phyloP scores from a whole-genome alignment of 2,797 vertebrate species.

The Propithecus perrieri region DNA sequence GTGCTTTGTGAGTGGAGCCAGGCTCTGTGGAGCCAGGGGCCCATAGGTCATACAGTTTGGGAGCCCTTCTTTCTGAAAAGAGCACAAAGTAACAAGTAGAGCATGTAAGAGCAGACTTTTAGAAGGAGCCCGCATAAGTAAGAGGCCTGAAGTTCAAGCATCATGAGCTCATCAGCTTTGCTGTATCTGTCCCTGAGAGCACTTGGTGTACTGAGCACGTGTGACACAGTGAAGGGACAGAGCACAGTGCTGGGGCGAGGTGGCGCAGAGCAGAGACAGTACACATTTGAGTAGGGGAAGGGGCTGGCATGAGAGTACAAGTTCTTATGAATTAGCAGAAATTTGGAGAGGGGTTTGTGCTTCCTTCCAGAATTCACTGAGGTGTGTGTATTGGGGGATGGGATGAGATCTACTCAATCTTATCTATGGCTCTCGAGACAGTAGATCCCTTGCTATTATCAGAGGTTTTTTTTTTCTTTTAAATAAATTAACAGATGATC shows the following conservation, averaged over 20 bases:
- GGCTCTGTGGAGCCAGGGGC: background rate
- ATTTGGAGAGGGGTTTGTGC: background rate
- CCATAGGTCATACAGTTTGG: too few species aligned
- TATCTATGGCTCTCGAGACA: background rate
- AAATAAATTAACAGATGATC: background rate
- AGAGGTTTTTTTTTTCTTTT: background rate
- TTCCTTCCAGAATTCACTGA: background rate
- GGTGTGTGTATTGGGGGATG: rapidly evolving
- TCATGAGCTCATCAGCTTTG: background rate
- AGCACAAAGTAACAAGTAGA: background rate
- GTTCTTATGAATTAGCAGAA: background rate
- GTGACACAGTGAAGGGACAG: background rate
- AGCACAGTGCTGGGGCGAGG: background rate
- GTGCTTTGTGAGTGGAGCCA: background rate
- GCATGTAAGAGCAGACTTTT: background rate
- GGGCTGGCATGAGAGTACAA: background rate
- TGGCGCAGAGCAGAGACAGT: background rate
- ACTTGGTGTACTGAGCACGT: background rate
- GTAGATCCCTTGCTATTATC: background rate
- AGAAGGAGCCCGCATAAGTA: background rate
- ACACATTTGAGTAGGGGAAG: background rate
- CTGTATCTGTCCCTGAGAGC: background rate
- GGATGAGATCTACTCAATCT: background rate
- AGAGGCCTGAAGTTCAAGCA: background rate
- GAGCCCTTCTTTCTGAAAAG: background rate